A percentile compares a stretch with the other conserved stretches of the same genome.
These are phyloP conservation scores for Diarsia mendica DNA, from an alignment of 2,888 invertebrate species.

Conservation along the genomic window DNA sequence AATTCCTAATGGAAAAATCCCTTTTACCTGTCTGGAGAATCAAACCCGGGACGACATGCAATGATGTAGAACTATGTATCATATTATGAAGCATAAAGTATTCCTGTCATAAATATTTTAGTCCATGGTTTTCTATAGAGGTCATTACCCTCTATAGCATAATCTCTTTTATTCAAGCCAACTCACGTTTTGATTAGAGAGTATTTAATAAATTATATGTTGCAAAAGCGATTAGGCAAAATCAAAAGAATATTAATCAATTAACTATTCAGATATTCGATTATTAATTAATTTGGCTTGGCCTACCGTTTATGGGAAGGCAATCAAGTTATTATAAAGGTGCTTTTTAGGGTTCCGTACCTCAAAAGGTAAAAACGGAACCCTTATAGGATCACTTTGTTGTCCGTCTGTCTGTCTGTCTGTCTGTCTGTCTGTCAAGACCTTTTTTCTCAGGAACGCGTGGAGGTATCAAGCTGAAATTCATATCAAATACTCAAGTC, in stretches of 20 bases:
- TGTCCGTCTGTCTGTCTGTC: too few species aligned
- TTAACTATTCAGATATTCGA: conserved; percentile 22
- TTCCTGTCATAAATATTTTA: neutral
- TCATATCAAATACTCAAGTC: too few species aligned
- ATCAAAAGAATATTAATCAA: conserved; percentile 42
- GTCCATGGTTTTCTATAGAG: conserved; percentile 19
- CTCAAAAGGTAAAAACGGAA: too few species aligned
- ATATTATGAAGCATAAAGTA: neutral
- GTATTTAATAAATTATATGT: conserved; percentile 44
- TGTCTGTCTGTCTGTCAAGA: too few species aligned
- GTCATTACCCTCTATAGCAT: conserved; percentile 36
- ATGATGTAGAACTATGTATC: too few species aligned
- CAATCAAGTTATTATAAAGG: neutral
- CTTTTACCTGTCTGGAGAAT: too few species aligned
- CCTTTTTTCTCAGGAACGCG: too few species aligned
- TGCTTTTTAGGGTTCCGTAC: too few species aligned
- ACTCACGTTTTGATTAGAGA: conserved; percentile 41
- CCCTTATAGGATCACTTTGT: too few species aligned
- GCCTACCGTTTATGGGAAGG: neutral
- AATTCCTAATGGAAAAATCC: too few species aligned
- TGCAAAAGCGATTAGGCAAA: conserved; percentile 47
- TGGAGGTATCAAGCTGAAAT: too few species aligned
- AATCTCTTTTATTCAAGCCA: conserved; percentile 37
- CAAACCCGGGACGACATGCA: too few species aligned
- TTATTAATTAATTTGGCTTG: conserved; percentile 21